A percentile compares a stretch with the other conserved stretches of the same genome.
Evolutionary conservation across 1,140 invertebrate species (phyloP).

Genomic region (Aphelenchoides fujianensis): DNA sequence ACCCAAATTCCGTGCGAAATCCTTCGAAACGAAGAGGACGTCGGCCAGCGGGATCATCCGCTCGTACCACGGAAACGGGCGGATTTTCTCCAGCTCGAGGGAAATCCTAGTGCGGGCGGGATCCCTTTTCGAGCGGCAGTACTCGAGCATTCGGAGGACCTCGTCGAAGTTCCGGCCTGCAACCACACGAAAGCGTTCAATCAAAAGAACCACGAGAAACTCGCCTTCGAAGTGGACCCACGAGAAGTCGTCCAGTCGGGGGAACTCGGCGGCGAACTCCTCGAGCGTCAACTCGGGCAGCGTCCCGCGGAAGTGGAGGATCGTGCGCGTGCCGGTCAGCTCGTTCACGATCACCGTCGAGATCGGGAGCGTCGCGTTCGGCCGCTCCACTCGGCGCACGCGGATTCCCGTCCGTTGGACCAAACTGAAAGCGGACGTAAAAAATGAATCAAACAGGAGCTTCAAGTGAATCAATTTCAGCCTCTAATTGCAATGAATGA

Average conservation of each 20-base stretch:
- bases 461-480: too few species aligned
- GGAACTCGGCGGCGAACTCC: conserved; percentile 35
- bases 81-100: conserved; percentile 45
- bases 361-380: conserved; percentile 17
- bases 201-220: too few species aligned
- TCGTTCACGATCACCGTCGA: conserved; percentile 40
- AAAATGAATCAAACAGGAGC: not conserved
- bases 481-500: too few species aligned
- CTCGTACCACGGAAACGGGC: conserved; percentile 36
- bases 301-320: conserved; percentile 42
- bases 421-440: conserved; percentile 9
- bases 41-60: conserved; percentile 29
- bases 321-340: conserved; percentile 33
- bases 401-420: conserved; percentile 14
- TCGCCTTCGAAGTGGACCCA: conserved; percentile 50
- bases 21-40: conserved; percentile 44
- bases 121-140: conserved; percentile 4
- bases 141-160: conserved; percentile 33
- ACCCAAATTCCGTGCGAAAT: conserved; percentile 38
- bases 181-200: too few species aligned
- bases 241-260: conserved; percentile 7
- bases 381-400: not conserved
- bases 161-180: conserved; percentile 44
- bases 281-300: conserved; percentile 31
- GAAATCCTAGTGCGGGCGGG: conserved; percentile 20